Conservation (phyloP, 1,140 invertebrate genomes). For the Eubasilissa regina region DNA sequence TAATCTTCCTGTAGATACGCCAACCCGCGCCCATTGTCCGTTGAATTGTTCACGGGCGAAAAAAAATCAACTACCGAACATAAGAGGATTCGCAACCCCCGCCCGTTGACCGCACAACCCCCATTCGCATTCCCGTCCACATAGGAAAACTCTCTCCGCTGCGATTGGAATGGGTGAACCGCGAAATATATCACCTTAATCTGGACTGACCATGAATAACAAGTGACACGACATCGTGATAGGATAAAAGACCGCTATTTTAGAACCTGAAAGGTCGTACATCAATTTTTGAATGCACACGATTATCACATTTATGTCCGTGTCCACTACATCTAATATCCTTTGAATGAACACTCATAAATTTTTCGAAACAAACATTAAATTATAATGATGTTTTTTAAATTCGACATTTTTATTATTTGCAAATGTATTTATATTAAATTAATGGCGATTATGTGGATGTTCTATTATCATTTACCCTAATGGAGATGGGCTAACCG, state of each 20-base stretch:
- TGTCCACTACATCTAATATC: neutral
- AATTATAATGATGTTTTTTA: too few species aligned
- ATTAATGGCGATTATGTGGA: too few species aligned
- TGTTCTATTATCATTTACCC: too few species aligned
- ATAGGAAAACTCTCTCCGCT: constrained; percentile 4
- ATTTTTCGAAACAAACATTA: too few species aligned
- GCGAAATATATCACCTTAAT: constrained; percentile 14
- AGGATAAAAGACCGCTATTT: constrained; percentile 2
- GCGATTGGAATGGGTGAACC: constrained; percentile 31
- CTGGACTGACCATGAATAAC: constrained; percentile 40
- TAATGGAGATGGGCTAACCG: too few species aligned
- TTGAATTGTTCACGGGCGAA: constrained; percentile 31
- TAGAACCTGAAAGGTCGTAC: neutral
- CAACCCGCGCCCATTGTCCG: neutral
- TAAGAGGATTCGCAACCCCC: constrained; percentile 21
- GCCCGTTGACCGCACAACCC: constrained; percentile 22
- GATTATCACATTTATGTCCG: neutral
- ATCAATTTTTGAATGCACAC: neutral
- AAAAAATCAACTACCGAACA: constrained; percentile 26
- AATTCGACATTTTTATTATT: too few species aligned
- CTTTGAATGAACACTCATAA: neutral
- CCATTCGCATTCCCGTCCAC: constrained; percentile 9
- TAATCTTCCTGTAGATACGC: neutral
- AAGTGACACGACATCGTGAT: constrained; percentile 26
- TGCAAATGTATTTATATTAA: too few species aligned